Evolutionary conservation across 2,888 invertebrate genomes (phyloP).

Genomic region (Taphrorychus bicolor): DNA sequence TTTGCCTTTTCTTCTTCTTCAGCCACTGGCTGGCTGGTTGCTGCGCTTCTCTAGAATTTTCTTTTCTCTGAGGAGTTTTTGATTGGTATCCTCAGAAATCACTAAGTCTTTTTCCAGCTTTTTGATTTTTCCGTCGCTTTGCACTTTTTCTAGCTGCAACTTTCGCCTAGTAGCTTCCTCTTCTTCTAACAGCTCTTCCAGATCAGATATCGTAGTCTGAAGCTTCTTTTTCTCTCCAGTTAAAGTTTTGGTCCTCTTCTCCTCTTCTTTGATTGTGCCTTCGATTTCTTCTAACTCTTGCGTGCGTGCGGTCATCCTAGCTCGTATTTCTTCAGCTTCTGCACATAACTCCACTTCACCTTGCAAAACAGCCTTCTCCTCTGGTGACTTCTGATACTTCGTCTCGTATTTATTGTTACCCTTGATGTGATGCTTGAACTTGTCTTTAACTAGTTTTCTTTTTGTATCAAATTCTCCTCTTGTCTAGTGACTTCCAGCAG

Average conservation of each 20-base stretch:
- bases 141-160: no score
- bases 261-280: slow-evolving; percentile 95
- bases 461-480: slow-evolving; percentile 93
- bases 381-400: slow-evolving; percentile 82
- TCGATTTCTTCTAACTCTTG: slow-evolving; percentile 97
- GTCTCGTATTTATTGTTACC: slow-evolving; percentile 77
- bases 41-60: slow-evolving; percentile 92
- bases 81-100: slow-evolving; percentile 87
- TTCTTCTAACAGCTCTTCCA: slow-evolving; percentile 95
- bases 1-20: background rate
- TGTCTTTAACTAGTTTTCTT: slow-evolving; percentile 88
- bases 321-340: slow-evolving; percentile 95
- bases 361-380: slow-evolving; percentile 85
- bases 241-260: slow-evolving; percentile 82
- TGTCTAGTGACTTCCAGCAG: no score
- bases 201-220: slow-evolving; percentile 79
- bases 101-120: slow-evolving; percentile 95
- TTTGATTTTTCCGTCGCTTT: slow-evolving; percentile 93
- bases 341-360: slow-evolving; percentile 94
- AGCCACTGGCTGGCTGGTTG: slow-evolving; percentile 83
- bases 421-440: slow-evolving; percentile 80
- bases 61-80: slow-evolving; percentile 92
- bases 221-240: slow-evolving; percentile 93
- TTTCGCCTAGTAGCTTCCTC: slow-evolving; percentile 98
- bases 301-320: slow-evolving; percentile 84